Evolutionary conservation across 2,797 vertebrate species (phyloP).

Genomic region (Chloroceryle amazona): DNA sequence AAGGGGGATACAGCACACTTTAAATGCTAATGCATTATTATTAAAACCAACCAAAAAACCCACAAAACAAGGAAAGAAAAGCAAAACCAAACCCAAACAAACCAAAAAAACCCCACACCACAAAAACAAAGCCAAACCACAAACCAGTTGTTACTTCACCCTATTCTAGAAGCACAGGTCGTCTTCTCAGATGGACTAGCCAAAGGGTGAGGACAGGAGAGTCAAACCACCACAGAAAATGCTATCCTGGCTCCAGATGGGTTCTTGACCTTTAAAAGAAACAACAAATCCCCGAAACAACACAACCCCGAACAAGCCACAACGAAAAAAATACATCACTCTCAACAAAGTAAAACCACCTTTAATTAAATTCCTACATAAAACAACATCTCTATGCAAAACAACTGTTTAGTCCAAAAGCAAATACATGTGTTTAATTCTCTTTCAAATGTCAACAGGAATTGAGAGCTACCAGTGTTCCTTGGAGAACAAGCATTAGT

Average conservation of each 20-base stretch:
- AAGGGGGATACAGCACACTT: neutral
- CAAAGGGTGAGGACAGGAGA: neutral
- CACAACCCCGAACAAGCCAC: neutral
- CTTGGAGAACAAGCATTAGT: slow-evolving; percentile 79
- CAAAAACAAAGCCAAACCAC: neutral
- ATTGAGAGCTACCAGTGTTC: slow-evolving; percentile 71
- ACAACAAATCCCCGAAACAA: neutral
- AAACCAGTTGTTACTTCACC: neutral
- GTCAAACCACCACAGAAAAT: neutral
- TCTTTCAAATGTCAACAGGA: slow-evolving; percentile 63
- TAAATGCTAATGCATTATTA: neutral
- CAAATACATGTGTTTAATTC: slow-evolving; percentile 67
- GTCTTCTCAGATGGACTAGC: neutral
- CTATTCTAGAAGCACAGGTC: neutral
- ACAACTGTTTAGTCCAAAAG: slow-evolving; percentile 76
- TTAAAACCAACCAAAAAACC: too few relatives aligned
- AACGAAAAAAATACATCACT: neutral
- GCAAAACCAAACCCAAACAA: neutral
- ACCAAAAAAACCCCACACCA: too few relatives aligned
- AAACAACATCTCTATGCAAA: slow-evolving; percentile 76
- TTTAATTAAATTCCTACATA: slow-evolving; percentile 81
- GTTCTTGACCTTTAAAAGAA: slow-evolving; percentile 41
- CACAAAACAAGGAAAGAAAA: too few relatives aligned
- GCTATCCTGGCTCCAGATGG: neutral
- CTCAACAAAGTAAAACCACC: slow-evolving; percentile 78